Conservation (phyloP, 2,888 invertebrate genomes). For the Tiliacea aurago region DNA sequence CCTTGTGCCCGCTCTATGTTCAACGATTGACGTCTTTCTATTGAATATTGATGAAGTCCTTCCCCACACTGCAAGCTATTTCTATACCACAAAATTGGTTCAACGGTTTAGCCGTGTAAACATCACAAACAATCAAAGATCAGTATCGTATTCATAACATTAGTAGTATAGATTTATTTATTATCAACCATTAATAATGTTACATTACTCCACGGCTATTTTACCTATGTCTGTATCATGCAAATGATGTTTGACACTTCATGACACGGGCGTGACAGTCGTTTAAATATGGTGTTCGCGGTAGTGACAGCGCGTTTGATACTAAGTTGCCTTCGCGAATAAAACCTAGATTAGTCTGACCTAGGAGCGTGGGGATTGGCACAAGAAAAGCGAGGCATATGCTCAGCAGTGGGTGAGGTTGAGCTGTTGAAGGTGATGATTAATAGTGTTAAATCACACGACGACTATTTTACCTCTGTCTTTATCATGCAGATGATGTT, state of each 20-base stretch:
- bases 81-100: neutral
- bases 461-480: slow-evolving; percentile 14
- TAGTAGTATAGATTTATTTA: too few relatives aligned
- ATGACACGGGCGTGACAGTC: slow-evolving; percentile 33
- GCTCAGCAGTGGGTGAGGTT: too few relatives aligned
- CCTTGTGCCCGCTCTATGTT: neutral
- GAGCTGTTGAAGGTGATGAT: neutral
- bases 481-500: slow-evolving; percentile 29
- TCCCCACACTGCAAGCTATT: neutral
- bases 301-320: too few relatives aligned
- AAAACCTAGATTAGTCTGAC: too few relatives aligned
- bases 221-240: slow-evolving; percentile 30
- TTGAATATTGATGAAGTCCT: too few relatives aligned
- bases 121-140: too few relatives aligned
- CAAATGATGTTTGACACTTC: slow-evolving; percentile 27
- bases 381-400: too few relatives aligned
- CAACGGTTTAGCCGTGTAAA: neutral
- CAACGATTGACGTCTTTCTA: too few relatives aligned
- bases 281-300: too few relatives aligned
- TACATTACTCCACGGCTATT: slow-evolving; percentile 28
- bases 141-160: too few relatives aligned
- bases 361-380: too few relatives aligned
- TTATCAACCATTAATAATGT: slow-evolving; percentile 20
- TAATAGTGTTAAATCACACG: slow-evolving; percentile 38
- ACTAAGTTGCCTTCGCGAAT: too few relatives aligned